These are phyloP conservation scores for Aegypius monachus DNA, from an alignment of 2,113 vertebrate species.

Conservation along the genomic window DNA sequence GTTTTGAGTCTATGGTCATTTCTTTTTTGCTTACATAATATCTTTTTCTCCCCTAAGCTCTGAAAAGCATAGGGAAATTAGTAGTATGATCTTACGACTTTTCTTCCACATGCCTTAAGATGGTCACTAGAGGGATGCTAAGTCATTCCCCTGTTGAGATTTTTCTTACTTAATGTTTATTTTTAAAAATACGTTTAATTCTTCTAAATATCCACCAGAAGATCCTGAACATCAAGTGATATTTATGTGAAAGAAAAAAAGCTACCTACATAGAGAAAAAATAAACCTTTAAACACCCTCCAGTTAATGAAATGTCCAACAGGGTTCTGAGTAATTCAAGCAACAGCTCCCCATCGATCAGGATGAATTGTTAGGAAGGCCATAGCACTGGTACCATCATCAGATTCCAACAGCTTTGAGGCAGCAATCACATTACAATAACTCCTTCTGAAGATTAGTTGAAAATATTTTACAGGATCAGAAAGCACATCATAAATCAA, in stretches of 20 bases:
- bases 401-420: background rate
- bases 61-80: background rate
- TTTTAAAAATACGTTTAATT: background rate
- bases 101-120: background rate
- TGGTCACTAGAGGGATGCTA: background rate
- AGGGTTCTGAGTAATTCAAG: conserved; percentile 9
- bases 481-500: conserved; percentile 32
- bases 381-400: background rate
- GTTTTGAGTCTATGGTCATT: background rate
- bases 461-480: conserved; percentile 21
- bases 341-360: background rate
- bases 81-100: background rate
- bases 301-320: background rate
- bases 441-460: background rate
- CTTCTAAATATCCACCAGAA: background rate
- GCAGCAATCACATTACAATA: conserved; percentile 15
- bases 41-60: background rate
- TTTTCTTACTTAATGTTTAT: background rate
- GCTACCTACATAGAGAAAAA: background rate
- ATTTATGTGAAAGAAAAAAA: background rate
- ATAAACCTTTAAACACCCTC: background rate
- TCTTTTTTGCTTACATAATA: background rate
- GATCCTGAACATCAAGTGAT: background rate
- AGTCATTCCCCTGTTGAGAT: background rate
- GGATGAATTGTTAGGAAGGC: conserved; percentile 1